Base-by-base conservation (phyloP, 2,113 vertebrate genomes). In the Petromus typicus region DNA sequence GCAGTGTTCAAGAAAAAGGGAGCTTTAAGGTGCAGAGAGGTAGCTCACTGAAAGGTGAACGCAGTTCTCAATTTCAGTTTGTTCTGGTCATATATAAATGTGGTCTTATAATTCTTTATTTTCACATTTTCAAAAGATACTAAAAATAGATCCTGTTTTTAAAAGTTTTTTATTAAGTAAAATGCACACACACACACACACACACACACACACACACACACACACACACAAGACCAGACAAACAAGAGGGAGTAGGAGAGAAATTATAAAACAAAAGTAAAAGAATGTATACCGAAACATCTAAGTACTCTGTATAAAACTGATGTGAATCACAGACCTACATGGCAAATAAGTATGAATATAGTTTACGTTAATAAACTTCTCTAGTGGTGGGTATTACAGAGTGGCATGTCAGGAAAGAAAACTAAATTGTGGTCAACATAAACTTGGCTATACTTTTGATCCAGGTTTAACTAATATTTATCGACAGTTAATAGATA, bases 401-500 rank as follows among this genome's bases (percentile, higher is more conserved):
- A 84, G 8, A 80, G 30, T 22, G 0, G 27, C 1, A 66, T 85
- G 5, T 82, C 23, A 67, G 2, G 0, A 88, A 3, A 89, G n/a
- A 48, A 48, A 2, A 2, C 40, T 93, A 63, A 66, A 86, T 79
- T 11, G 37, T 5, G 80, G 0, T 75, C 69, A 89, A 89, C 7
- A 54, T 71, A 54, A 45, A 45, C 43, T 83, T 86, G 78, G 16
- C 73, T 91, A 51, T 57, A 86, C 48, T 85, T 34, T 7, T 63
- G 63, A 91, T 88, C 94, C 54, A 61, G 37, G 71, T 84, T 59
- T 25, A 85, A 27, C 10, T 86, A 86, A 89, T 6, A 89, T 76
- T 83, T 76, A 84, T 32, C 76, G 37, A 93, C 6, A 64, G 81
- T 23, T 90, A 13, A 59, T 80, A 90, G 48, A 22, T 22, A 8